These are phyloP conservation scores for Hemibagrus guttatus DNA, from an alignment of 2,797 vertebrate genomes.

Conservation along the genomic window DNA sequence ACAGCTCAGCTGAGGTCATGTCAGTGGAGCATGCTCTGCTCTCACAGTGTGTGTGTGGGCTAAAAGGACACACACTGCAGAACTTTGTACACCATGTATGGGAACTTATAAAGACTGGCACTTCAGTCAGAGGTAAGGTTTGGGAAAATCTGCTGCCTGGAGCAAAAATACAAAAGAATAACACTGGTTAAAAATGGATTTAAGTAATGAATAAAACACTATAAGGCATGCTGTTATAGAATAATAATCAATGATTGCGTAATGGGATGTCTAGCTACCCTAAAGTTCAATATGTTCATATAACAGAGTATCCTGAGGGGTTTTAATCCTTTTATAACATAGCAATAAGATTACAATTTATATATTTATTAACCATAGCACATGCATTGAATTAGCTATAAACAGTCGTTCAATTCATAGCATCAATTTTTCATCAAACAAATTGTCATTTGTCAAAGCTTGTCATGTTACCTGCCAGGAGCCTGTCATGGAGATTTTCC, in stretches of 20 bases:
- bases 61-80: constrained; percentile 11
- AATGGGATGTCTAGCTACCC: background rate
- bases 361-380: background rate
- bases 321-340: background rate
- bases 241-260: background rate
- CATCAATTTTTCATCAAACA: background rate
- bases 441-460: background rate
- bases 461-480: background rate
- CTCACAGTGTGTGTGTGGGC: constrained; percentile 36
- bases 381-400: background rate
- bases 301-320: too few species aligned
- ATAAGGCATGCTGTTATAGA: background rate
- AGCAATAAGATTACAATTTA: background rate
- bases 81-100: constrained; percentile 24
- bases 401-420: background rate
- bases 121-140: constrained; percentile 4
- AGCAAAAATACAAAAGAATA: background rate
- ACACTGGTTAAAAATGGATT: background rate
- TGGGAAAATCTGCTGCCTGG: constrained; percentile 4
- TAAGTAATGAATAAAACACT: background rate
- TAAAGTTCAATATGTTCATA: background rate
- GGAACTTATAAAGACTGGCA: constrained; percentile 7
- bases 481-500: background rate
- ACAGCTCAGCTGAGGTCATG: constrained; percentile 43
- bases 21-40: constrained; percentile 35